Conservation (phyloP, 2,797 vertebrate genomes). For the Coregonus ussuriensis region DNA sequence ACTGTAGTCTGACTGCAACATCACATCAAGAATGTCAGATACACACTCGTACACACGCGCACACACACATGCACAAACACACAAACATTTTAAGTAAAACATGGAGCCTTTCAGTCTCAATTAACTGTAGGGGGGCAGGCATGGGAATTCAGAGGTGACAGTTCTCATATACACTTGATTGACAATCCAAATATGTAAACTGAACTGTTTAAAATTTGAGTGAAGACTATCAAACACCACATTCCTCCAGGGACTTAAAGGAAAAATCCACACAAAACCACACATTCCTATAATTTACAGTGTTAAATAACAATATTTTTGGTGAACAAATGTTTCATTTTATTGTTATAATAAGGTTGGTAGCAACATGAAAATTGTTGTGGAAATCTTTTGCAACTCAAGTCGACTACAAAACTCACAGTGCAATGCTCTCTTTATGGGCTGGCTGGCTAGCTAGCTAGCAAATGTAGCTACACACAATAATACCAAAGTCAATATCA, state of each 20-base stretch:
- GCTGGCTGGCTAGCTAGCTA: no score
- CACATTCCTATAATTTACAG: no score
- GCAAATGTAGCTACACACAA: no score
- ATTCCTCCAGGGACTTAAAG: background rate
- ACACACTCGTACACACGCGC: background rate
- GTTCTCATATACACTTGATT: background rate
- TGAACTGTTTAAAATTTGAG: background rate
- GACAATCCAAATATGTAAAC: background rate
- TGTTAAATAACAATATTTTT: no score
- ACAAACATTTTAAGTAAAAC: background rate
- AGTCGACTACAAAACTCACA: no score
- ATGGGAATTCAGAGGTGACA: background rate
- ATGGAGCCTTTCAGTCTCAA: background rate
- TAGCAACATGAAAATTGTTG: no score
- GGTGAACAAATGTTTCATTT: background rate
- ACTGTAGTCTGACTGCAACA: background rate
- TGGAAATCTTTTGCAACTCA: no score
- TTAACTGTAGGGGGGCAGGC: background rate
- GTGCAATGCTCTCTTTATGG: no score
- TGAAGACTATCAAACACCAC: background rate
- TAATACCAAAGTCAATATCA: no score
- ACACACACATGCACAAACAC: background rate
- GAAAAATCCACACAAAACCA: no score
- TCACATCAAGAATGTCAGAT: background rate
- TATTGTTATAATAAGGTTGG: background rate